Conservation (phyloP, 2,113 vertebrate species). For the Ia io region DNA sequence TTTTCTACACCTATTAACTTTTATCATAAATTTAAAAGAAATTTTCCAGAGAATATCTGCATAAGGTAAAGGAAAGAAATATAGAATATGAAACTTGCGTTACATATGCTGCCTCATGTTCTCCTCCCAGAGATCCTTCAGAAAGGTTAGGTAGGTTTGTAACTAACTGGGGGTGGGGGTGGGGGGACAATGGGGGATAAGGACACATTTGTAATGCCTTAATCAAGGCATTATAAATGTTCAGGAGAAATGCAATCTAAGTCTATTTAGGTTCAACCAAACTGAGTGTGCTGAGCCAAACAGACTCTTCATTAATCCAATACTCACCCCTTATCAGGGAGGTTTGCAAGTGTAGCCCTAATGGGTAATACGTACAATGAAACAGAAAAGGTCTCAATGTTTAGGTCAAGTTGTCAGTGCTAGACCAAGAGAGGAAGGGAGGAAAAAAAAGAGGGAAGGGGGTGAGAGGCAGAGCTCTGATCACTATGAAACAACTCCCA, state of each 20-base stretch:
- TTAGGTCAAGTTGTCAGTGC: background rate
- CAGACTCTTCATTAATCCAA: background rate
- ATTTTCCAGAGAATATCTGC: background rate
- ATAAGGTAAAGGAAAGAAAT: background rate
- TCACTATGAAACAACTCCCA: constrained; percentile 41
- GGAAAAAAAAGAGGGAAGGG: background rate
- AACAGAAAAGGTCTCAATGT: background rate
- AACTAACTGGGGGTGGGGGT: background rate
- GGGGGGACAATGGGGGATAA: too few relatives aligned
- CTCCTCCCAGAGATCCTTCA: background rate
- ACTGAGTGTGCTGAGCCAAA: background rate
- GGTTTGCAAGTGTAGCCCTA: background rate
- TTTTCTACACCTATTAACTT: background rate
- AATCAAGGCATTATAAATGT: background rate
- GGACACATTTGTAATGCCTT: too few relatives aligned
- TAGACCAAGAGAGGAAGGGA: background rate
- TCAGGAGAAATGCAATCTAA: background rate
- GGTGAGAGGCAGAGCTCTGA: constrained; percentile 23
- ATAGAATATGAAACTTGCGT: background rate
- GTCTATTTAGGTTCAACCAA: background rate
- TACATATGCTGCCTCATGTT: background rate
- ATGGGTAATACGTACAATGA: background rate
- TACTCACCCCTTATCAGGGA: background rate
- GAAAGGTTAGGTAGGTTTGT: constrained; percentile 17
- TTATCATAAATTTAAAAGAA: constrained; percentile 6